phyloP scores from a whole-genome alignment of 2,888 invertebrate species.

The Liopterus haemorrhoidalis region DNA sequence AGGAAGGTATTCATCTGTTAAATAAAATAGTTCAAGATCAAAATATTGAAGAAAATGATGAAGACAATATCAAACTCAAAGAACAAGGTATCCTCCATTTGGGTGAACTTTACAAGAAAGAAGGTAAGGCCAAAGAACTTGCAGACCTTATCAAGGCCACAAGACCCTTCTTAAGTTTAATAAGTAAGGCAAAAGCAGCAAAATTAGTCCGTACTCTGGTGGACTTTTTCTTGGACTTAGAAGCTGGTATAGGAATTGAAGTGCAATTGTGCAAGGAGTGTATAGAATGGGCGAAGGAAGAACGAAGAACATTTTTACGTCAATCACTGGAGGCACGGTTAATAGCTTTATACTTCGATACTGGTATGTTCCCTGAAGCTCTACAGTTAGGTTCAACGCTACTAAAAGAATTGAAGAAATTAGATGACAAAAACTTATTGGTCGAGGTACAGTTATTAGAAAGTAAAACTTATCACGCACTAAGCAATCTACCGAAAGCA shows the following conservation, averaged over 20 bases:
- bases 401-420: conserved; percentile 91
- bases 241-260: conserved; percentile 93
- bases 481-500: conserved; percentile 94
- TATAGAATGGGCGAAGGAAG: conserved; percentile 99
- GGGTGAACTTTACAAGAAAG: conserved; percentile 86
- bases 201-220: conserved; percentile 95
- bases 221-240: conserved; percentile 94
- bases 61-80: conserved; percentile 84
- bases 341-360: conserved; percentile 91
- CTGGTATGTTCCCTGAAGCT: conserved; percentile 83
- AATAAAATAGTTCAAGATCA: conserved; percentile 74
- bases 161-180: conserved; percentile 87
- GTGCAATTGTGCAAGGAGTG: conserved; percentile 92
- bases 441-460: conserved; percentile 98
- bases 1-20: conserved; percentile 67
- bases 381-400: conserved; percentile 77
- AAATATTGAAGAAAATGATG: conserved; percentile 73
- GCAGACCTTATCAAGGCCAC: conserved; percentile 91
- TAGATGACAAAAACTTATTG: conserved; percentile 97
- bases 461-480: conserved; percentile 96
- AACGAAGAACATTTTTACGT: conserved; percentile 91
- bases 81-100: conserved; percentile 92
- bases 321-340: conserved; percentile 94
- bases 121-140: conserved; percentile 86
- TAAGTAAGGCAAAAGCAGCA: conserved; percentile 99